Evolutionary conservation across 2,113 vertebrate genomes (phyloP).

Genomic region (Pelecanus crispus): DNA sequence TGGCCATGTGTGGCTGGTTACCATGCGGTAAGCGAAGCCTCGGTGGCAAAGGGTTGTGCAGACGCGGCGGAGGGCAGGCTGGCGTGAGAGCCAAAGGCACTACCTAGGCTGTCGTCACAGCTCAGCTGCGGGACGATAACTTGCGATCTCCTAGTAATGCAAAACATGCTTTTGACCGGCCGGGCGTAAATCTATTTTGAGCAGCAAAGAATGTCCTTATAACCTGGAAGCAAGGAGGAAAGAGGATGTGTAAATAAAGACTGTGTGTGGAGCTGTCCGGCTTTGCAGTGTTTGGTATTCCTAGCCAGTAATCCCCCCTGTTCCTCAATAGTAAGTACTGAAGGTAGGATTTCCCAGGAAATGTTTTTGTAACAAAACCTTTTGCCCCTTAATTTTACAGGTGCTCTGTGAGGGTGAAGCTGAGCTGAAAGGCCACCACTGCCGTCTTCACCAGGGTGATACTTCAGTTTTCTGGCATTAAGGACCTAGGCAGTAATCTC

Average conservation of each 20-base stretch:
- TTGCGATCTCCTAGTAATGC: background rate
- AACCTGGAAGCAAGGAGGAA: background rate
- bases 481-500: background rate
- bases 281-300: background rate
- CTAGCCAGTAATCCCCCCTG: background rate
- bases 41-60: background rate
- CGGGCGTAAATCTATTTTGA: background rate
- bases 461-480: background rate
- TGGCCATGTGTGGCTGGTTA: accelerated
- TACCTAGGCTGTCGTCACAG: accelerated
- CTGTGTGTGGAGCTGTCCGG: background rate
- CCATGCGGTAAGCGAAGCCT: accelerated
- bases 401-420: background rate
- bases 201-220: background rate
- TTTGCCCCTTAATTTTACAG: background rate
- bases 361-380: background rate
- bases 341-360: background rate
- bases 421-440: background rate
- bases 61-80: background rate
- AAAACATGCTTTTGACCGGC: background rate
- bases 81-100: accelerated
- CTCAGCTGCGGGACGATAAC: background rate
- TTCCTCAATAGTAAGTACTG: background rate
- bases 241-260: background rate
- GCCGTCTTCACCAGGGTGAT: background rate